These are phyloP conservation scores for Oxyteleia sp. DNA, from an alignment of 2,888 invertebrate species.

Conservation along the genomic window DNA sequence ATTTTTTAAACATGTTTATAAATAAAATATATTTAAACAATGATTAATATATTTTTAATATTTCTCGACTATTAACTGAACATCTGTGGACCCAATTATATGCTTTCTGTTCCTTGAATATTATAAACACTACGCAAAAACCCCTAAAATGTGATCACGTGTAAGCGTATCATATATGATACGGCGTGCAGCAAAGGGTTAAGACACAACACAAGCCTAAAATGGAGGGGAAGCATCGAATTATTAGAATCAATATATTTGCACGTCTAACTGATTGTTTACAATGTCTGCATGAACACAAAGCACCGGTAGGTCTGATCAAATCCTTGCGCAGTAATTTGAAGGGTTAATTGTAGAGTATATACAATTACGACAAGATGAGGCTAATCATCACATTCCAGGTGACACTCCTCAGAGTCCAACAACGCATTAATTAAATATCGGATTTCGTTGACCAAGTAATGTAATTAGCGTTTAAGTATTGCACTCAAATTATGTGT, in stretches of 20 bases:
- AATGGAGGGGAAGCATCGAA: conserved; percentile 17
- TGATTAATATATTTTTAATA: no score
- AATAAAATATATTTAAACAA: no score
- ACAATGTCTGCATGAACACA: conserved; percentile 59
- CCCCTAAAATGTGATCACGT: no score
- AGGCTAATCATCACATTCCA: conserved; percentile 70
- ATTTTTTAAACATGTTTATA: no score
- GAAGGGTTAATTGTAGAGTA: conserved; percentile 65
- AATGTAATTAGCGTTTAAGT: conserved; percentile 57
- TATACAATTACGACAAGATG: conserved; percentile 69
- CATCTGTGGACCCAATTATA: no score
- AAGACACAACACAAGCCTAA: no score
- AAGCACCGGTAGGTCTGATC: conserved; percentile 60
- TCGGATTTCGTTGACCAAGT: conserved; percentile 67
- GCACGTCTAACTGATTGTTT: conserved; percentile 60
- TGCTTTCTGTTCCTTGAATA: no score
- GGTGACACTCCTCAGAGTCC: conserved; percentile 58
- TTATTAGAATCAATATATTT: conserved; percentile 63
- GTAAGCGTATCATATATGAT: no score
- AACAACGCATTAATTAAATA: conserved; percentile 64
- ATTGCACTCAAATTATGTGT: conserved; percentile 18
- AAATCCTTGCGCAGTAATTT: conserved; percentile 68
- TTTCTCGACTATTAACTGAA: no score
- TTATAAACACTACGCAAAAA: no score
- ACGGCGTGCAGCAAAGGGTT: no score